Conservation (phyloP, 2,113 vertebrate species). For the Thamnophis sirtalis region DNA sequence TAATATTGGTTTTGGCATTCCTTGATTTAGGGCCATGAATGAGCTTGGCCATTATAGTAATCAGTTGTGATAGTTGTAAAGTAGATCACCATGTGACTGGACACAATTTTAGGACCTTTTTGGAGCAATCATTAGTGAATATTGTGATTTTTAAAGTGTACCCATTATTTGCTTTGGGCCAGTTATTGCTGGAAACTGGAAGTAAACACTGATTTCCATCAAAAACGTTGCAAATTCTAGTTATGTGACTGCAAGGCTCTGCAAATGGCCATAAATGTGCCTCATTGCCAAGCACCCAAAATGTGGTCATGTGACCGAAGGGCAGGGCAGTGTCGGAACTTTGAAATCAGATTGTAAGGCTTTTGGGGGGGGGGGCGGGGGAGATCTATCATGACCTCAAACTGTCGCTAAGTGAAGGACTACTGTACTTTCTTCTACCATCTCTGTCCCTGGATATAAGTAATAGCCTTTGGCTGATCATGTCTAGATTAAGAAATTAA, state of each 20-base stretch:
- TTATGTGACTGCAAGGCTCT: neutral
- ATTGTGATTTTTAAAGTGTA: neutral
- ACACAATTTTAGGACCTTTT: neutral
- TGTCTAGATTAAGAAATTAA: neutral
- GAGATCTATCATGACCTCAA: neutral
- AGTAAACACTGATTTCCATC: neutral
- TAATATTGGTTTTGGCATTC: neutral
- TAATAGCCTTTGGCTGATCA: neutral
- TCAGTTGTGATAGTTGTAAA: neutral
- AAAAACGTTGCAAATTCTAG: neutral
- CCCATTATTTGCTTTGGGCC: neutral
- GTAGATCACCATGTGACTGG: neutral
- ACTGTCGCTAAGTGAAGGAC: neutral
- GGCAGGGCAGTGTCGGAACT: neutral
- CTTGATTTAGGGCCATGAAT: neutral
- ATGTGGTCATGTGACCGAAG: neutral
- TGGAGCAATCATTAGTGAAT: neutral
- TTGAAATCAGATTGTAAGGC: neutral
- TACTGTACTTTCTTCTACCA: neutral
- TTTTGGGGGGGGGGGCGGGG: neutral
- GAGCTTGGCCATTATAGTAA: neutral
- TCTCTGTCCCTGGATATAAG: neutral
- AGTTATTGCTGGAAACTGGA: neutral
- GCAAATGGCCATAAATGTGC: neutral
- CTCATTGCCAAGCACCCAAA: neutral